phyloP scores from a whole-genome alignment of 2,113 vertebrate species.

The Pachypanchax playfairii region DNA sequence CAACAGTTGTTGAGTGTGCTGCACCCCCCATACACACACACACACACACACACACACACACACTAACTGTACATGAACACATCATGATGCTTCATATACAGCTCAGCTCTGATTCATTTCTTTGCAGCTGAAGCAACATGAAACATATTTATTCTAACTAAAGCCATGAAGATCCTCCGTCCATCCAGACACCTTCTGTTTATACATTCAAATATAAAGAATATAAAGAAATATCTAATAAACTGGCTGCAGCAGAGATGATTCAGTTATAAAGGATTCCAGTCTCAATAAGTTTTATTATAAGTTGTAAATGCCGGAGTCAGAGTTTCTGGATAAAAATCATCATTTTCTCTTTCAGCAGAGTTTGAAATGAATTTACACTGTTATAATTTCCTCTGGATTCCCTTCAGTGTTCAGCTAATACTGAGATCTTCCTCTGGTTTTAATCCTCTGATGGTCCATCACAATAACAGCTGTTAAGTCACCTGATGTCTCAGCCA shows the following conservation, averaged over 20 bases:
- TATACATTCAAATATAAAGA: no score
- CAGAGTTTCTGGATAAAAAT: slow-evolving; percentile 35
- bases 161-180: no score
- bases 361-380: slow-evolving; percentile 29
- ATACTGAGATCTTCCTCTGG: slow-evolving; percentile 31
- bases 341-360: slow-evolving; percentile 23
- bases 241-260: slow-evolving; percentile 17
- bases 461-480: no score
- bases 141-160: no score
- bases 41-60: no score
- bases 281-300: slow-evolving; percentile 46
- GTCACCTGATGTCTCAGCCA: slow-evolving; percentile 17
- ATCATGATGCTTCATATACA: no score
- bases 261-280: slow-evolving; percentile 27
- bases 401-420: slow-evolving; percentile 1
- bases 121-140: no score
- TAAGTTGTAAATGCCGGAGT: slow-evolving; percentile 51
- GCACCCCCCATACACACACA: no score
- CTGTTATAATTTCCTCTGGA: slow-evolving; percentile 37
- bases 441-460: slow-evolving; percentile 27
- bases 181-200: no score
- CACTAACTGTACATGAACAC: no score
- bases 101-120: no score
- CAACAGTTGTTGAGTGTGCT: no score
- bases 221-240: slow-evolving; percentile 22